Evolutionary conservation across 2,888 invertebrate genomes (phyloP).

Genomic region (Ormyrus labotus): DNA sequence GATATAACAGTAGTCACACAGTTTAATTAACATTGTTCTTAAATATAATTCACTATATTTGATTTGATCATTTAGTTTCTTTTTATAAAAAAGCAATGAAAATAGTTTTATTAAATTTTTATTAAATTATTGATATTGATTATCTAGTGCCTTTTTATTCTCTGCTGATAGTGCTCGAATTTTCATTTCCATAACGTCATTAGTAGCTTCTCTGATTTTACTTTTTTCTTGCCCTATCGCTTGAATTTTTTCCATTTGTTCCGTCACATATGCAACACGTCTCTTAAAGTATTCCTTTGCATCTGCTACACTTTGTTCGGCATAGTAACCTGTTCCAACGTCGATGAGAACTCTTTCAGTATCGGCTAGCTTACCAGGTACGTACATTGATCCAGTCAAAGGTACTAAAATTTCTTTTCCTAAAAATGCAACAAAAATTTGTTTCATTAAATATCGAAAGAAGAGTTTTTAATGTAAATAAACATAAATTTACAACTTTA

Average conservation of each 20-base stretch:
- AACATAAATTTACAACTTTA: too few species aligned
- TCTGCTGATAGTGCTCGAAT: slow-evolving; percentile 75
- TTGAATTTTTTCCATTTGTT: slow-evolving; percentile 97
- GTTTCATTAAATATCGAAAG: slow-evolving; percentile 3
- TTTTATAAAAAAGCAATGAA: slow-evolving; percentile 1
- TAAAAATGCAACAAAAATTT: slow-evolving; percentile 9
- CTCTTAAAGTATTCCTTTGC: slow-evolving; percentile 95
- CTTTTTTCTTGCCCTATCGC: slow-evolving; percentile 88
- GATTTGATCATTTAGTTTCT: slow-evolving; percentile 11
- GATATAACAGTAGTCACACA: slow-evolving; percentile 14
- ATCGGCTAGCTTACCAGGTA: slow-evolving; percentile 91
- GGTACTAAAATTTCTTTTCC: slow-evolving; percentile 92
- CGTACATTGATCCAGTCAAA: slow-evolving; percentile 98
- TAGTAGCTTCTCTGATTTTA: slow-evolving; percentile 86
- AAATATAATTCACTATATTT: slow-evolving; percentile 29
- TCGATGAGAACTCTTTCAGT: slow-evolving; percentile 93
- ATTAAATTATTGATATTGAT: too few species aligned
- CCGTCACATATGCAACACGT: slow-evolving; percentile 92
- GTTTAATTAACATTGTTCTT: slow-evolving; percentile 23
- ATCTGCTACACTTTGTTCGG: slow-evolving; percentile 89
- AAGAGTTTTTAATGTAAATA: neutral
- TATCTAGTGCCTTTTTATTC: slow-evolving; percentile 63
- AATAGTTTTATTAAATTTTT: slow-evolving; percentile 27
- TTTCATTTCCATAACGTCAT: slow-evolving; percentile 87
- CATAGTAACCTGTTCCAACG: slow-evolving; percentile 97